Base-by-base conservation (phyloP, 2,888 invertebrate species). In the Dryadula phaetusa region DNA sequence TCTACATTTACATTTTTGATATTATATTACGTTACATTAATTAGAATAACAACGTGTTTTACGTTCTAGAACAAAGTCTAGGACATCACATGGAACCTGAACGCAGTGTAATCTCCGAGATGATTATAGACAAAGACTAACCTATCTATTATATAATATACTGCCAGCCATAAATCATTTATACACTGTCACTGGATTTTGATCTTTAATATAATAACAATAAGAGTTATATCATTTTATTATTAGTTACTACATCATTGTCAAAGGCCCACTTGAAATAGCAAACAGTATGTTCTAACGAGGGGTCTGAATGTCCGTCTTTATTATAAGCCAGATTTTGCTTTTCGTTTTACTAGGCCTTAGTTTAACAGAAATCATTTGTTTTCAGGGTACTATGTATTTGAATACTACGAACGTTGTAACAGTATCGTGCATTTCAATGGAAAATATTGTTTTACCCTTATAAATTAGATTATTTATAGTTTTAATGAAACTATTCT, bases 261-360 rank as follows among this genome's bases (percentile, higher is more conserved):
- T 44, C 42, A 44, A 18, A 44, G 42, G 42, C 18, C 16, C 42
- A 16, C 42, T 44, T 44, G 18, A 44, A 37, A 37, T 14, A 37
- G 1, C 37, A 37, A 44, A 44, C 42, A 44, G 42, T 44, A 44
- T 44, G 42, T 44, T 44, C 42, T 44, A 44, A 44, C 42, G 42
- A 44, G 16, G 1, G 42, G 16, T 18, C n/a, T 44, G 40, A 18
- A 16, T 44, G 42, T 18, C 42, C 42, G 42, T 44, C 18, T 44
- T 44, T 44, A 16, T 44, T 44, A 44, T 44, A 16, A 44, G 42
- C 42, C 42, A 44, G 42, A 44, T 44, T 42, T 44, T 18, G 18
- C 18, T 16, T 16, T 7, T 16, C 16, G 18, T 44, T 16, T 16
- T 44, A 18, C 42, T 16, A 44, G 16, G 18, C 16, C 8, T 18